Evolutionary conservation across 37 sponge, comb jelly and placozoan genomes (phyloP).

Genomic region (Ephydatia muelleri): DNA sequence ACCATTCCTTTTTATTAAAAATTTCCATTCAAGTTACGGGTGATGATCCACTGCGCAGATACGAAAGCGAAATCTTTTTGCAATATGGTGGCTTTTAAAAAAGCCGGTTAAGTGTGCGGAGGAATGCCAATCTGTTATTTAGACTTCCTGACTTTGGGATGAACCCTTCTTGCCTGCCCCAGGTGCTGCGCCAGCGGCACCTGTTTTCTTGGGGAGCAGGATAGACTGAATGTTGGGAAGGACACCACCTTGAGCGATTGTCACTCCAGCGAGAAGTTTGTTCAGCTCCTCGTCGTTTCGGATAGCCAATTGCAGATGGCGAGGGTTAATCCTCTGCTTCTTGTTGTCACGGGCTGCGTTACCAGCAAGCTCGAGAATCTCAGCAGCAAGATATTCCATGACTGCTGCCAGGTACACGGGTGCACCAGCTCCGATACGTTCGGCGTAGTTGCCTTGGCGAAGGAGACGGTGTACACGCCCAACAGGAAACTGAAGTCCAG

Average conservation of each 20-base stretch:
- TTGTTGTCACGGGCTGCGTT: slow-evolving; percentile 99
- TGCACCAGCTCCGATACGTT: slow-evolving; percentile 96
- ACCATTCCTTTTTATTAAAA: not conserved
- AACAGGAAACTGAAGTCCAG: slow-evolving; percentile 99
- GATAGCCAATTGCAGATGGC: slow-evolving; percentile 99
- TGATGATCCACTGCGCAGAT: not conserved
- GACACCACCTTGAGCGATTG: slow-evolving; percentile 99
- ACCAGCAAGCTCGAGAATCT: slow-evolving; percentile 99
- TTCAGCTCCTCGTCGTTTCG: slow-evolving; percentile 99
- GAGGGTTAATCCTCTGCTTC: slow-evolving; percentile 97
- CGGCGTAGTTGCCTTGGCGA: slow-evolving; percentile 89
- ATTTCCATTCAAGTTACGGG: too few relatives aligned
- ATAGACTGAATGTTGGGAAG: slow-evolving; percentile 99
- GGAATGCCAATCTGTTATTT: not conserved
- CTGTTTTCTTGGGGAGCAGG: slow-evolving; percentile 96
- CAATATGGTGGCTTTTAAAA: slow-evolving; percentile 68
- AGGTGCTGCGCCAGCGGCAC: slow-evolving; percentile 15
- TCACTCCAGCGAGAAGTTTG: slow-evolving; percentile 96
- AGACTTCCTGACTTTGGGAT: slow-evolving; percentile 84
- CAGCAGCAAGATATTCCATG: slow-evolving; percentile 98
- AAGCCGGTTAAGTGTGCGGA: slow-evolving; percentile 46
- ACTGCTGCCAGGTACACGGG: slow-evolving; percentile 99
- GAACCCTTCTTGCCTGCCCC: slow-evolving; percentile 60
- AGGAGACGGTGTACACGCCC: slow-evolving; percentile 97
- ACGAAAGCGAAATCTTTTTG: slow-evolving; percentile 32